A percentile compares a stretch with the other conserved stretches of the same genome.
These are phyloP conservation scores for Gymnorhina tibicen DNA, from an alignment of 2,113 vertebrate species.

Conservation along the genomic window DNA sequence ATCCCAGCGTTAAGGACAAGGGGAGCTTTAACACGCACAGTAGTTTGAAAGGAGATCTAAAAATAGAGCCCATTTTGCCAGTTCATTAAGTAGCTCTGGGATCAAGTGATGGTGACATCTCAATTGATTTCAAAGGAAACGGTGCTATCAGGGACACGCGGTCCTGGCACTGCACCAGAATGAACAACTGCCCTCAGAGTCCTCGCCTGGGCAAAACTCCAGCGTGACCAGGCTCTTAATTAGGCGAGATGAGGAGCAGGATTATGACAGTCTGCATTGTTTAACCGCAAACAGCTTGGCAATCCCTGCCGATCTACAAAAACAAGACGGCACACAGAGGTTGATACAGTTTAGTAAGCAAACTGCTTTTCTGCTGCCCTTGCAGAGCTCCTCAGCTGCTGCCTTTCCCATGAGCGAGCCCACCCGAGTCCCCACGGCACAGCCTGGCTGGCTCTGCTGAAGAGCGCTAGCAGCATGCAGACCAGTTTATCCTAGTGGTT, in stretches of 20 bases:
- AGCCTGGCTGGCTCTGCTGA: not conserved
- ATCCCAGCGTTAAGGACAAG: not conserved
- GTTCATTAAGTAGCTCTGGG: slow-evolving; percentile 48
- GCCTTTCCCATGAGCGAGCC: not conserved
- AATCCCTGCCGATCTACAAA: not conserved
- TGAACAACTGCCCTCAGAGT: not conserved
- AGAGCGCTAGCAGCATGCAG: rapidly evolving
- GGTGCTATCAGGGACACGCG: not conserved
- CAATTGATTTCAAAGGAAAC: slow-evolving; percentile 49
- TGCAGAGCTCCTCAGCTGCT: not conserved
- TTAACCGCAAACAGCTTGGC: slow-evolving; percentile 41
- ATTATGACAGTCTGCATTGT: slow-evolving; percentile 29
- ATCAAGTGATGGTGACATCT: slow-evolving; percentile 58
- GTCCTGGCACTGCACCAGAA: slow-evolving; percentile 31
- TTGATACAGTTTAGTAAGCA: slow-evolving; percentile 19
- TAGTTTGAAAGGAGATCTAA: slow-evolving; percentile 31
- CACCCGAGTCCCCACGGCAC: rapidly evolving
- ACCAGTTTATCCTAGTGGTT: not conserved
- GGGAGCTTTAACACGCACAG: not conserved
- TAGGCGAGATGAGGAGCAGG: slow-evolving; percentile 13
- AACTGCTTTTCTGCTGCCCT: not conserved
- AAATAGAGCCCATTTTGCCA: slow-evolving; percentile 51
- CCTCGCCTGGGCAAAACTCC: slow-evolving; percentile 1
- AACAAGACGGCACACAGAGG: not conserved
- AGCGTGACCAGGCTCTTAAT: slow-evolving; percentile 12